Evolutionary conservation across 2,888 invertebrate genomes (phyloP).

Genomic region (Clitarchus hookeri): DNA sequence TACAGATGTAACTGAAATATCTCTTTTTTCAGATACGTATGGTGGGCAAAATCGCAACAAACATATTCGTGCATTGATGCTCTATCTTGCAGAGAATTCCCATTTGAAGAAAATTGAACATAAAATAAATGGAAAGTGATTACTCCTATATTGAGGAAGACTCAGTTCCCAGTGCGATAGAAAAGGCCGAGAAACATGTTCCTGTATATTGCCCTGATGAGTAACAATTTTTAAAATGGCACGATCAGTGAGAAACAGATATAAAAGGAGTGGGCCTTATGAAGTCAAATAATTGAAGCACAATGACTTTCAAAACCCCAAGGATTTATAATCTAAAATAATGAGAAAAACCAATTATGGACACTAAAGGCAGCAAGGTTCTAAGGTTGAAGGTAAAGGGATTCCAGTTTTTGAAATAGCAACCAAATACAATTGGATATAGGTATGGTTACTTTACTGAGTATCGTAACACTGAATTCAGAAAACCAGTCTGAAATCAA

Average conservation of each 20-base stretch:
- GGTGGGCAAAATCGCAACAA: slow-evolving; percentile 42
- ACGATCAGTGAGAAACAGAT: not conserved
- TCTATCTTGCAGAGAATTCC: not conserved
- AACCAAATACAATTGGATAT: not conserved
- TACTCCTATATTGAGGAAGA: slow-evolving; percentile 44
- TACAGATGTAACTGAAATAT: slow-evolving; percentile 21
- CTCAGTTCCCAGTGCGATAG: slow-evolving; percentile 45
- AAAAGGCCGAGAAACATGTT: slow-evolving; percentile 40
- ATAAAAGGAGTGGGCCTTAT: not conserved
- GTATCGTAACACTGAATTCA: not conserved
- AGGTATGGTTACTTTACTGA: not conserved
- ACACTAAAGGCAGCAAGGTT: not conserved
- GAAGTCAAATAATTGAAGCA: not conserved
- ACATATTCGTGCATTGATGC: slow-evolving; percentile 38
- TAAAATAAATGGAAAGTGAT: not conserved
- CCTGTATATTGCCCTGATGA: not conserved
- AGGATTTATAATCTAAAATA: not conserved
- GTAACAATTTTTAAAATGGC: not conserved
- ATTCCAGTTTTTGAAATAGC: not conserved
- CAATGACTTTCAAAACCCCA: not conserved
- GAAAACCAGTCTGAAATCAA: not conserved
- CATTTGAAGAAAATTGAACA: not conserved
- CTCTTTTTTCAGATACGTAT: slow-evolving; percentile 31
- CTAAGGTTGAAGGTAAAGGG: not conserved
- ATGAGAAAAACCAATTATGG: not conserved